phyloP scores from a whole-genome alignment of 2,888 invertebrate species.

The Metallyticus violacea region DNA sequence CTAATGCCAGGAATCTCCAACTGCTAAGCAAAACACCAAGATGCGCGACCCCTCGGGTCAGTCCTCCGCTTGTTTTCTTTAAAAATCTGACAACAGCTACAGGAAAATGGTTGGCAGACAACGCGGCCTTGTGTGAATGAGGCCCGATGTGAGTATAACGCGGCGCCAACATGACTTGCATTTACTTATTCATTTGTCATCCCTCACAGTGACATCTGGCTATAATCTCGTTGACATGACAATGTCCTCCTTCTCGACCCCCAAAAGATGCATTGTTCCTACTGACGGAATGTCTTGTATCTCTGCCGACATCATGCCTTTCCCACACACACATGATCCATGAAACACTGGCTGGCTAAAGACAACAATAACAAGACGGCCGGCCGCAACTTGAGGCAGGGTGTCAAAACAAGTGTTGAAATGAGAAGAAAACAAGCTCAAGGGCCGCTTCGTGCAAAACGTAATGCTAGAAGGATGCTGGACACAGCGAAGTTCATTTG shows the following conservation, averaged over 20 bases:
- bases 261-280: slow-evolving; percentile 19
- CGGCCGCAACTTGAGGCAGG: neutral
- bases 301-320: slow-evolving; percentile 1
- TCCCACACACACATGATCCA: slow-evolving; percentile 4
- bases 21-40: neutral
- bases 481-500: too few species aligned
- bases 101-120: neutral
- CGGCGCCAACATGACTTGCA: slow-evolving; percentile 26
- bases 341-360: slow-evolving; percentile 1
- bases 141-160: neutral
- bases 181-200: slow-evolving; percentile 25
- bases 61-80: neutral
- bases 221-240: slow-evolving; percentile 30
- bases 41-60: neutral
- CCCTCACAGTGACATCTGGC: slow-evolving; percentile 27
- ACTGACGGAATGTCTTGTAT: slow-evolving; percentile 23
- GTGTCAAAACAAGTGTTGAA: slow-evolving; percentile 6
- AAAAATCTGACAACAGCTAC: neutral
- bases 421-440: neutral
- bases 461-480: too few species aligned
- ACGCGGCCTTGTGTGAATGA: neutral
- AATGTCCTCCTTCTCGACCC: slow-evolving; percentile 25
- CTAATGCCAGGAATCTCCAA: too few species aligned
- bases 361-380: slow-evolving; percentile 4
- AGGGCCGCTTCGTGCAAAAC: neutral